A percentile compares a stretch with the other conserved stretches of the same genome.
Evolutionary conservation across 2,113 vertebrate species (phyloP).

Genomic region (Cygnus atratus): DNA sequence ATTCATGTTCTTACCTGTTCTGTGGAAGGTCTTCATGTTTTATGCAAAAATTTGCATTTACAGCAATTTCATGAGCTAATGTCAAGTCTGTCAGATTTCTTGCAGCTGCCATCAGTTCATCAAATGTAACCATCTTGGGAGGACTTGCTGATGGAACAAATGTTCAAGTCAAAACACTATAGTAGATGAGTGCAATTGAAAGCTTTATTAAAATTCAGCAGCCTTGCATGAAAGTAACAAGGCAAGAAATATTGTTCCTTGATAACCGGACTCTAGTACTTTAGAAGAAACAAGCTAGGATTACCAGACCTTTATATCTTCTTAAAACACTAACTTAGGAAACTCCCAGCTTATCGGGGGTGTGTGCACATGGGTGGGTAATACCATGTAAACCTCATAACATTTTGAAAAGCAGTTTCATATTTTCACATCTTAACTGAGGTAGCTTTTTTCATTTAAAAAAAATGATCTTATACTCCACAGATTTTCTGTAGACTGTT

Average conservation of each 20-base stretch:
- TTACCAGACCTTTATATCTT: conserved; percentile 24
- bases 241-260: background rate
- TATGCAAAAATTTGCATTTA: conserved; percentile 85
- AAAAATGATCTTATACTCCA: background rate
- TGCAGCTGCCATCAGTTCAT: conserved; percentile 87
- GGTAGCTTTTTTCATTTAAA: background rate
- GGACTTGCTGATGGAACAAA: conserved; percentile 84
- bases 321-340: conserved; percentile 18
- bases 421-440: background rate
- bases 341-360: conserved; percentile 55
- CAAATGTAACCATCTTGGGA: conserved; percentile 84
- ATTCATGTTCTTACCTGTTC: conserved; percentile 76
- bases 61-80: conserved; percentile 90
- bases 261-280: background rate
- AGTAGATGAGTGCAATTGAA: background rate
- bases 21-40: conserved; percentile 77
- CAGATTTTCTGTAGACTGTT: background rate
- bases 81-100: conserved; percentile 86
- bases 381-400: background rate
- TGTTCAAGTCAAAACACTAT: background rate
- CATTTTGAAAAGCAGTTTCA: background rate
- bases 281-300: background rate
- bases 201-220: background rate
- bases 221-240: background rate
- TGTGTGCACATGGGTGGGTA: background rate